Conservation (phyloP, 2,797 vertebrate genomes). For the Dryobates pubescens region DNA sequence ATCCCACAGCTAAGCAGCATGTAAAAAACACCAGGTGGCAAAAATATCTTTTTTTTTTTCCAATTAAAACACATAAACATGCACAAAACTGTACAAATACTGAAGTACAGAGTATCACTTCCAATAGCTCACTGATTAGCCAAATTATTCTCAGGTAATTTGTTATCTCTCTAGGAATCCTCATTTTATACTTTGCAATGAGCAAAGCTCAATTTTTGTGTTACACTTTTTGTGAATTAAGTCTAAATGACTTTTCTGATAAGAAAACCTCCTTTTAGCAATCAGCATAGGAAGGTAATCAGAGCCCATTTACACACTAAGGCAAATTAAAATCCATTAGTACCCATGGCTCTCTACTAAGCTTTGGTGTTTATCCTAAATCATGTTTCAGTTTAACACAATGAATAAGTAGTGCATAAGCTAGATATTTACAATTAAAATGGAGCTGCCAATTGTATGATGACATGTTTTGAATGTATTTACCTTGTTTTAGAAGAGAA, state of each 20-base stretch:
- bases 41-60: slow-evolving; percentile 41
- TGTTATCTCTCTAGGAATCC: slow-evolving; percentile 27
- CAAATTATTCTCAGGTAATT: slow-evolving; percentile 27
- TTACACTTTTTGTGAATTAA: not conserved
- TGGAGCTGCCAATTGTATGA: not conserved
- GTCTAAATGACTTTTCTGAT: not conserved
- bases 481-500: not conserved
- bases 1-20: slow-evolving; percentile 25
- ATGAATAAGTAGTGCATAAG: not conserved
- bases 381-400: not conserved
- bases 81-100: not conserved
- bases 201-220: slow-evolving; percentile 21
- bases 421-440: not conserved
- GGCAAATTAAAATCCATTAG: not conserved
- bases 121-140: slow-evolving; percentile 17
- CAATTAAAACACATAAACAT: slow-evolving; percentile 36
- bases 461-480: not conserved
- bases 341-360: not conserved
- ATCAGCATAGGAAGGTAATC: not conserved
- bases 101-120: not conserved
- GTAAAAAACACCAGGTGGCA: slow-evolving; percentile 2
- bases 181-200: slow-evolving; percentile 4
- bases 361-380: not conserved
- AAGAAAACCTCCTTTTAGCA: not conserved
- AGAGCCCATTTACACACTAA: not conserved